A percentile compares a stretch with the other conserved stretches of the same genome.
These are phyloP conservation scores for Ctenosaura bakeri DNA, from an alignment of 2,797 vertebrate genomes.

Conservation along the genomic window DNA sequence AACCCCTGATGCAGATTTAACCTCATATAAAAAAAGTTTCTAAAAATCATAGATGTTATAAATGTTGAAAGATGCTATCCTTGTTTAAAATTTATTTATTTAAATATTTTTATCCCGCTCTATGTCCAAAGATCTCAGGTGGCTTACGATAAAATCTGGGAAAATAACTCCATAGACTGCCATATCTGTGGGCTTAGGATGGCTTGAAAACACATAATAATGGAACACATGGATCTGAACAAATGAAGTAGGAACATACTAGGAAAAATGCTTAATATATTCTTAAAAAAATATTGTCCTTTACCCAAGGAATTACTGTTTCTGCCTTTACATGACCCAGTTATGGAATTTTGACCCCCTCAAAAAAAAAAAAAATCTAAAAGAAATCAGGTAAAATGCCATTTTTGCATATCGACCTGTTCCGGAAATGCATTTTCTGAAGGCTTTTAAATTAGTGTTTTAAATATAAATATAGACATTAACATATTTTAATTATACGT, in stretches of 20 bases:
- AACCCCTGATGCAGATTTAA: not conserved
- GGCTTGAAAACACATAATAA: not conserved
- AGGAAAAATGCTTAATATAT: constrained; percentile 27
- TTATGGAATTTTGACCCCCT: not conserved
- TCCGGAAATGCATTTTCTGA: not conserved
- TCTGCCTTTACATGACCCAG: not conserved
- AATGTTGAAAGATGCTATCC: not conserved
- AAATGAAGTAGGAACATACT: constrained; percentile 4
- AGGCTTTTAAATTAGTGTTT: not conserved
- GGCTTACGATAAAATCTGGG: not conserved
- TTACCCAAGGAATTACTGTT: accelerated
- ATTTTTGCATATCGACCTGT: not conserved
- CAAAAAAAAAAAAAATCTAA: not conserved
- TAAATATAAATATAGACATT: not conserved
- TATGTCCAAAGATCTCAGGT: too few species aligned
- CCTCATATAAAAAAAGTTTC: not conserved
- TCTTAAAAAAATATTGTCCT: not conserved
- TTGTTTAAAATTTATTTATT: not conserved
- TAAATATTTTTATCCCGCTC: too few species aligned
- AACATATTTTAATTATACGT: not conserved
- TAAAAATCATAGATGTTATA: not conserved
- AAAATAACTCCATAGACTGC: not conserved
- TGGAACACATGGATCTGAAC: too few species aligned
- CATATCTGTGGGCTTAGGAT: not conserved
- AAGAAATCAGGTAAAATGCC: not conserved